Evolutionary conservation across 2,113 vertebrate genomes (phyloP).

Genomic region (Pelecanus crispus): DNA sequence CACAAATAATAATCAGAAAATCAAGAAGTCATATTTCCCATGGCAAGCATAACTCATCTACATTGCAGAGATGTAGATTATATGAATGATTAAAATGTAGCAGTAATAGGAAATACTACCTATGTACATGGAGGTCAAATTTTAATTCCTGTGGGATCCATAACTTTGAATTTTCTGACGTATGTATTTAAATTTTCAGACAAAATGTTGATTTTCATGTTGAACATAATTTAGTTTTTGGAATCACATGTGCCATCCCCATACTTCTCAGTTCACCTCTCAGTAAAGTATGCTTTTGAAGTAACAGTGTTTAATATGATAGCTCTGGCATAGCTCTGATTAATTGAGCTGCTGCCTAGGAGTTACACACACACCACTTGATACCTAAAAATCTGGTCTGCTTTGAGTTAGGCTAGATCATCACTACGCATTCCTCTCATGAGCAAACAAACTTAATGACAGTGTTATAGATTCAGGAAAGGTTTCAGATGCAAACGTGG

Average conservation of each 20-base stretch:
- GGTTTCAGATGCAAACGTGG: constrained; percentile 60
- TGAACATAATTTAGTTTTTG: constrained; percentile 22
- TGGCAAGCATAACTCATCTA: not conserved
- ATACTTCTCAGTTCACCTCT: not conserved
- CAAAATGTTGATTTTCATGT: constrained; percentile 17
- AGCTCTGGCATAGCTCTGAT: not conserved
- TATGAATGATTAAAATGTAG: constrained; percentile 18
- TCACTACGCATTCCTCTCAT: not conserved
- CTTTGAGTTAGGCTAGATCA: constrained; percentile 14
- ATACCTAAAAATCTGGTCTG: constrained; percentile 8
- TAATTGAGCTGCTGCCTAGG: not conserved
- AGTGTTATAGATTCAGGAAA: constrained; percentile 43
- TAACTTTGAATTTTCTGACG: constrained; percentile 2
- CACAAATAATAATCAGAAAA: not conserved
- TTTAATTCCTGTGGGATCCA: constrained; percentile 7
- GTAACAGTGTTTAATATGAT: not conserved
- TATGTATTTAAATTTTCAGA: constrained; percentile 37
- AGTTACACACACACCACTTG: not conserved
- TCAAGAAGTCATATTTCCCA: not conserved
- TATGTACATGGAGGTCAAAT: not conserved
- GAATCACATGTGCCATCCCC: not conserved
- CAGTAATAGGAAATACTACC: constrained; percentile 15
- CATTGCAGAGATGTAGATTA: not conserved
- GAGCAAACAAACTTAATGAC: constrained; percentile 50
- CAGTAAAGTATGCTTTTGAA: constrained; percentile 12